Percentiles rank a stretch among this genome's conserved stretches.
These are phyloP conservation scores for Hippocampus comes DNA, from an alignment of 2,113 vertebrate genomes.

Conservation along the genomic window DNA sequence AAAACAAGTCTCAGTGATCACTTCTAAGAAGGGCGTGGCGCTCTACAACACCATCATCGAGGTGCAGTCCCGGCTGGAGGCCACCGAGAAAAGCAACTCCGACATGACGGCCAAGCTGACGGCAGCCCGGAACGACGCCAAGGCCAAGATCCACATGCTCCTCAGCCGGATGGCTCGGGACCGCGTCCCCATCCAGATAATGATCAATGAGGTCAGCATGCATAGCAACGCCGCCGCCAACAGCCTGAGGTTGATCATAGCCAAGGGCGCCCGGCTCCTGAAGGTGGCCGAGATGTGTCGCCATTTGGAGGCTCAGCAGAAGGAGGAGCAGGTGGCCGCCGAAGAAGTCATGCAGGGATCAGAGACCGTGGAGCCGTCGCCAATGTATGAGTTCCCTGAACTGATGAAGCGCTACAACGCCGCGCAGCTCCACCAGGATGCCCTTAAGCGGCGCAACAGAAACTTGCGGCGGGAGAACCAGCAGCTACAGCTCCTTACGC, in stretches of 20 bases:
- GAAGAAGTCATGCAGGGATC: neutral
- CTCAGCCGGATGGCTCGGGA: conserved; percentile 1
- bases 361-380: neutral
- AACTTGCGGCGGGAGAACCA: neutral
- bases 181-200: conserved; percentile 1
- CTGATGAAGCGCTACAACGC: neutral
- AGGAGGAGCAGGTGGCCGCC: neutral
- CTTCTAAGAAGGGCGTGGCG: conserved; percentile 6
- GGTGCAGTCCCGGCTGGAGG: neutral
- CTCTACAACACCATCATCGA: conserved; percentile 8
- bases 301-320: neutral
- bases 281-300: conserved; percentile 9
- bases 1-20: neutral
- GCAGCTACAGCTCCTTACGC: neutral
- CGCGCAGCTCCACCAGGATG: neutral
- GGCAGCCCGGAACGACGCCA: neutral
- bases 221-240: neutral
- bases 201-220: conserved; percentile 1
- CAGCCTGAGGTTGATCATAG: neutral
- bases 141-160: conserved; percentile 11
- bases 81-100: conserved; percentile 2
- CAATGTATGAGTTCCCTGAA: neutral
- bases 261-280: neutral
- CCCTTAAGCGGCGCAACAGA: neutral
- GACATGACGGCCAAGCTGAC: conserved; percentile 5